Evolutionary conservation across 1,140 invertebrate genomes (phyloP).

Genomic region (Dreissena rostriformis): DNA sequence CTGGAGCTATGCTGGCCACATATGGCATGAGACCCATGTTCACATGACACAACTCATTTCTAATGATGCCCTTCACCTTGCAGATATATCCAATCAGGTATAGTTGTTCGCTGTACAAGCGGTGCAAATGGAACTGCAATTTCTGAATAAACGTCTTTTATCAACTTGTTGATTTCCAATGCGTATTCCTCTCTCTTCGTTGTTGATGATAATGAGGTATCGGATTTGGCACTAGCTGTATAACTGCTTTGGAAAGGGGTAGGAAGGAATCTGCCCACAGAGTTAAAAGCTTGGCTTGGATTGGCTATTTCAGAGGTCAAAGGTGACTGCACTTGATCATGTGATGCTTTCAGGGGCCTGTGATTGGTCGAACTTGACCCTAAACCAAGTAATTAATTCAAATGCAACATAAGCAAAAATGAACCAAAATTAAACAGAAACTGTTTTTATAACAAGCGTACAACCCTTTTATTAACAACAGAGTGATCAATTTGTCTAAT

Average conservation of each 20-base stretch:
- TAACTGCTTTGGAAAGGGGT: slow-evolving; percentile 28
- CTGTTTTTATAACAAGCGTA: no score
- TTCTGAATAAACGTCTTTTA: slow-evolving; percentile 54
- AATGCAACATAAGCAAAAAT: no score
- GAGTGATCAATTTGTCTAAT: no score
- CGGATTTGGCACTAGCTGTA: not conserved
- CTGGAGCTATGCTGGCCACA: no score
- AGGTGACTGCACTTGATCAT: not conserved
- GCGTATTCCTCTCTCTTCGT: slow-evolving; percentile 3
- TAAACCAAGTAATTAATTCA: slow-evolving; percentile 25
- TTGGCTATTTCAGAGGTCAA: not conserved
- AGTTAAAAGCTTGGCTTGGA: slow-evolving; percentile 9
- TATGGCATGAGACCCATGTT: no score
- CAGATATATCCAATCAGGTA: slow-evolving; percentile 51
- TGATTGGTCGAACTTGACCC: slow-evolving; percentile 11
- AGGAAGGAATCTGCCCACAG: slow-evolving; percentile 1
- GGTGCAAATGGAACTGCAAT: slow-evolving; percentile 42
- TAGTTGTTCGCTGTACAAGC: slow-evolving; percentile 12
- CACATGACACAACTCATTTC: no score
- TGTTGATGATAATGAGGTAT: not conserved
- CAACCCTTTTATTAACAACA: no score
- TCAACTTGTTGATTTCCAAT: slow-evolving; percentile 33
- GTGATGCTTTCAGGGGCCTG: no score
- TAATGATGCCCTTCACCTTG: slow-evolving; percentile 1
- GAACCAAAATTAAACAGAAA: no score